These are phyloP conservation scores for Psophia crepitans DNA, from an alignment of 2,113 vertebrate species.

Conservation along the genomic window DNA sequence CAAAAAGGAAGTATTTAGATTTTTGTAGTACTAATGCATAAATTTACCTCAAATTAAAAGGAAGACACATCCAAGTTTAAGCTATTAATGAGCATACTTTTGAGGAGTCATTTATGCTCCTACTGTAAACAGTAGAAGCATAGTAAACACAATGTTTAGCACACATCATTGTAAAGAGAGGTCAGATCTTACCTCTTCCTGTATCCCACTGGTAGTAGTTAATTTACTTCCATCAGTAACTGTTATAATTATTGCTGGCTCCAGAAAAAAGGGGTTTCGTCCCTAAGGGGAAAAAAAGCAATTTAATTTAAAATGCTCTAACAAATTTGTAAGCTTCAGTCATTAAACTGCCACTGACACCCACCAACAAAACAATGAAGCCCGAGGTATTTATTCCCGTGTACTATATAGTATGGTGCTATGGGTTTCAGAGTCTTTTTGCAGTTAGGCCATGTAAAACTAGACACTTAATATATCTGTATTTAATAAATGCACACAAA, in stretches of 20 bases:
- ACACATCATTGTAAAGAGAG: background rate
- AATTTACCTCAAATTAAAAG: background rate
- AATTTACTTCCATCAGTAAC: conserved; percentile 93
- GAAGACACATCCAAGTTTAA: background rate
- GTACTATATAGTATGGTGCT: background rate
- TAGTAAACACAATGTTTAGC: background rate
- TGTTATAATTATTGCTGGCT: conserved; percentile 91
- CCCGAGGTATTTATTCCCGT: background rate
- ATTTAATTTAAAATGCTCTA: background rate
- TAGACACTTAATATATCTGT: background rate
- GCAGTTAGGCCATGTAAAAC: background rate
- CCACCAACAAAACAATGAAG: background rate
- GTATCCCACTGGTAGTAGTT: conserved; percentile 85
- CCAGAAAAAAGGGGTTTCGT: conserved; percentile 92
- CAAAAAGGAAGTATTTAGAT: background rate
- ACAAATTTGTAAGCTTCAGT: background rate
- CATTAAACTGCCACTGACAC: background rate
- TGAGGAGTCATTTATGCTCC: background rate
- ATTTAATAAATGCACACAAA: background rate
- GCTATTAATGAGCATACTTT: background rate
- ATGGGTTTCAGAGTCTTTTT: background rate
- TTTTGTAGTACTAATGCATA: background rate
- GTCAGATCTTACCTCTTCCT: conserved; percentile 86
- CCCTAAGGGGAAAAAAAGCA: conserved; percentile 72
- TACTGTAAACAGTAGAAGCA: background rate